Percentiles rank a stretch among this genome's conserved stretches.
Conservation (phyloP, 2,113 vertebrate genomes). For the Semnopithecus entellus region DNA sequence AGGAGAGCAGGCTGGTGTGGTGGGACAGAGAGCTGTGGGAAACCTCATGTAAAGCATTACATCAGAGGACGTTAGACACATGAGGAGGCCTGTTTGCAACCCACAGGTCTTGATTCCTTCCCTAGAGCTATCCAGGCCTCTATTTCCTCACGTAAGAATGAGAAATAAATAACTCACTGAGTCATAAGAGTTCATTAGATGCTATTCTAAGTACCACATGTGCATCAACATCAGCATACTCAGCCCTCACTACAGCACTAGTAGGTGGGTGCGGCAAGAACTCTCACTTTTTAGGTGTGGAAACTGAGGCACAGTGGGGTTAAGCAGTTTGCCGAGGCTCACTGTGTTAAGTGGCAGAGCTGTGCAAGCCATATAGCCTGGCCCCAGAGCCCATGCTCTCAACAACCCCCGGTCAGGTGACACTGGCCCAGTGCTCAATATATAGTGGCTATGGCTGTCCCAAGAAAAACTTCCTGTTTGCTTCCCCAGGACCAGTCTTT, state of each 20-base stretch:
- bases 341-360: neutral
- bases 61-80: neutral
- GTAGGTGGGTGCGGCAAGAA: neutral
- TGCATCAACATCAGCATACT: rapidly evolving
- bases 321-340: neutral
- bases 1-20: neutral
- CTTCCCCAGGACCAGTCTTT: neutral
- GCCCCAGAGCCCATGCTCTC: neutral
- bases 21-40: neutral
- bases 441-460: neutral
- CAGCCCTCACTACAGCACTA: neutral
- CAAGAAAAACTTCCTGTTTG: neutral
- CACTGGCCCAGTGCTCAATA: neutral
- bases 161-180: neutral
- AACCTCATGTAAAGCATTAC: neutral
- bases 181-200: neutral
- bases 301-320: neutral
- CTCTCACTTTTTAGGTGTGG: neutral
- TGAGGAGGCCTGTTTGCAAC: neutral
- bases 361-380: neutral
- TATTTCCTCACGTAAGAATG: neutral
- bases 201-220: neutral
- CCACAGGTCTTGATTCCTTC: neutral
- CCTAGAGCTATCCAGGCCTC: neutral
- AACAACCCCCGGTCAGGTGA: neutral